phyloP scores from a whole-genome alignment of 2,888 invertebrate species.

The Idaea biselata region DNA sequence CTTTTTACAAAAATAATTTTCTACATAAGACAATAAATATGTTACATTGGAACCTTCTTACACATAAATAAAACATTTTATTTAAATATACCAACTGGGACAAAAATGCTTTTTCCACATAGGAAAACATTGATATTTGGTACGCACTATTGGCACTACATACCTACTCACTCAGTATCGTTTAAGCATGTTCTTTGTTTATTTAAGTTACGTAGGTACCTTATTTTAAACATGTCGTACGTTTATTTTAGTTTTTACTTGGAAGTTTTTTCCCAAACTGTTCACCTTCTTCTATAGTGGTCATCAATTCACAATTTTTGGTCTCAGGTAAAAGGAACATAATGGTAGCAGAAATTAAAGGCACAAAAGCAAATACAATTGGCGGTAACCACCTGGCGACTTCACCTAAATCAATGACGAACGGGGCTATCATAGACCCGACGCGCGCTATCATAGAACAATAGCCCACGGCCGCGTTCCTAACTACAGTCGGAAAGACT shows the following conservation, averaged over 20 bases:
- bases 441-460: slow-evolving; percentile 93
- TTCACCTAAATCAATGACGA: slow-evolving; percentile 83
- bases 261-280: slow-evolving; percentile 58
- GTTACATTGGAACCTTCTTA: too few relatives aligned
- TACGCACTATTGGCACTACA: too few relatives aligned
- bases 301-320: slow-evolving; percentile 86
- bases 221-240: too few relatives aligned
- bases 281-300: slow-evolving; percentile 90
- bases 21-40: too few relatives aligned
- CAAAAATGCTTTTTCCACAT: too few relatives aligned
- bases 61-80: too few relatives aligned
- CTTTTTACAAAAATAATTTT: too few relatives aligned
- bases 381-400: slow-evolving; percentile 83
- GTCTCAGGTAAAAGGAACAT: slow-evolving; percentile 88
- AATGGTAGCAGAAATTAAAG: slow-evolving; percentile 79
- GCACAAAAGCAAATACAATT: slow-evolving; percentile 85
- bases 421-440: slow-evolving; percentile 92
- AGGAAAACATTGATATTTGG: too few relatives aligned
- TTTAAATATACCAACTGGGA: too few relatives aligned
- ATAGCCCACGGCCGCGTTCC: slow-evolving; percentile 92
- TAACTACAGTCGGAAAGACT: slow-evolving; percentile 92
- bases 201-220: too few relatives aligned
- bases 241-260: neutral
- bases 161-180: too few relatives aligned
- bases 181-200: too few relatives aligned